Evolutionary conservation across 1,140 invertebrate species (phyloP), one percentile per base, ranked within the genome.

Genomic region (Ruditapes philippinarum): DNA sequence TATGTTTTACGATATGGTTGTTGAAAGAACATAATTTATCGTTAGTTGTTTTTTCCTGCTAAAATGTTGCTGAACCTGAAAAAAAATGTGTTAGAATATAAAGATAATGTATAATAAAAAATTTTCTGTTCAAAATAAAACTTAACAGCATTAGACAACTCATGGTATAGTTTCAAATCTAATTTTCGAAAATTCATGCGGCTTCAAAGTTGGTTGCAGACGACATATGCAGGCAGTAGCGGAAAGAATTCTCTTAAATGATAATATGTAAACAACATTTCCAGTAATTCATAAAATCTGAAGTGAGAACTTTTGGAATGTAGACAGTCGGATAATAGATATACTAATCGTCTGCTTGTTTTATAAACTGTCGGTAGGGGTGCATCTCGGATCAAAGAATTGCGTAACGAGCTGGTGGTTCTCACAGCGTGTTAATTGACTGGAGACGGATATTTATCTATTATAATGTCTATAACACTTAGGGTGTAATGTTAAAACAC

Each of bases 401-500:
- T 70, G 38, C 12, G 31, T 70, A 70, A 70, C 33, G 19, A 38
- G 31, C 12, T 70, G 38, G 19, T 40, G 11, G 19, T 38, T 38
- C 36, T 19, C 65, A 38, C 33, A 36, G 33, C 28, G 65, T 31
- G 65, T 38, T 70, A 70, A 70, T 28, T 70, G 33, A 38, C 2
- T 36, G 31, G 65, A 33, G 36, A 70, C 33, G 31, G 36, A 31
- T 38, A 38, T 70, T 19, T 70, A 36, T 70, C 65, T 38, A n/a
- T 28, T 28, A 12, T 11, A 70, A 70, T 70, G 33, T 9, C 65
- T 70, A 70, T 70, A 70, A 70, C 65, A 70, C 65, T 70, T 70
- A 17, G 65, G 65, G 65, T 70, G 65, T 38, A 38, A 70, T 70
- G 65, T 70, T 65, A 31, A 70, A 70, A 70, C 14, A 33, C 65